Conservation (phyloP, 35 echinoderm and acorn worm species). For the Ophioderma brevispina region DNA sequence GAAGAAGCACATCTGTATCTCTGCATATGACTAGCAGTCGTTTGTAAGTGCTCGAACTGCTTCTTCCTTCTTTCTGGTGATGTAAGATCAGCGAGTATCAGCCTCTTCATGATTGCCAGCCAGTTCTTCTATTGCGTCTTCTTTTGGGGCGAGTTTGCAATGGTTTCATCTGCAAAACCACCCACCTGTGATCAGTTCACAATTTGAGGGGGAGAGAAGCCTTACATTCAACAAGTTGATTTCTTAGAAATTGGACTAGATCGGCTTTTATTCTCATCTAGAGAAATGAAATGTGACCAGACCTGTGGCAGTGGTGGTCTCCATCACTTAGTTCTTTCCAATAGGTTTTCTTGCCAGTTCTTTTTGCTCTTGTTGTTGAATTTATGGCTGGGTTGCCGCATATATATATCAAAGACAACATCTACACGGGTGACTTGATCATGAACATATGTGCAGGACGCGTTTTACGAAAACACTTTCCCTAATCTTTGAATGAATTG, state of each 20-base stretch:
- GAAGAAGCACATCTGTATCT: conserved; percentile 16
- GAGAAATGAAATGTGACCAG: background rate
- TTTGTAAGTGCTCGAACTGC: background rate
- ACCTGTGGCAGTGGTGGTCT: background rate
- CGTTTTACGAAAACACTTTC: background rate
- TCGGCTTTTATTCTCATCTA: conserved; percentile 21
- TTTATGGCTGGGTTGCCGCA: background rate
- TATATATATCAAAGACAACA: conserved; percentile 26
- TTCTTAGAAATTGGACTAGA: background rate
- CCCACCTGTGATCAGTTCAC: conserved; percentile 25
- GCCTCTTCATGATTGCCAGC: conserved; percentile 45
- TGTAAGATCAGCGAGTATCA: conserved; percentile 24
- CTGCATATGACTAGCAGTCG: background rate
- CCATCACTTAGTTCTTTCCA: background rate
- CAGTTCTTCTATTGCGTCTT: background rate
- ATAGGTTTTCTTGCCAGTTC: conserved; percentile 2
- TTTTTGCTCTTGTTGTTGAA: conserved; percentile 4
- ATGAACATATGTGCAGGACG: background rate
- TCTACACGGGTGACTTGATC: background rate
- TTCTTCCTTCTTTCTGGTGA: background rate
- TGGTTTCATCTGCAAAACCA: conserved; percentile 18
- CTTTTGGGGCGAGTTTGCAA: background rate
- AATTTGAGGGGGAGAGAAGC: background rate
- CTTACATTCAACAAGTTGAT: background rate
- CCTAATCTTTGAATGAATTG: conserved; percentile 6